These are phyloP conservation scores for Cricetomys ansorgei DNA, from an alignment of 2,113 vertebrate species.

Conservation along the genomic window DNA sequence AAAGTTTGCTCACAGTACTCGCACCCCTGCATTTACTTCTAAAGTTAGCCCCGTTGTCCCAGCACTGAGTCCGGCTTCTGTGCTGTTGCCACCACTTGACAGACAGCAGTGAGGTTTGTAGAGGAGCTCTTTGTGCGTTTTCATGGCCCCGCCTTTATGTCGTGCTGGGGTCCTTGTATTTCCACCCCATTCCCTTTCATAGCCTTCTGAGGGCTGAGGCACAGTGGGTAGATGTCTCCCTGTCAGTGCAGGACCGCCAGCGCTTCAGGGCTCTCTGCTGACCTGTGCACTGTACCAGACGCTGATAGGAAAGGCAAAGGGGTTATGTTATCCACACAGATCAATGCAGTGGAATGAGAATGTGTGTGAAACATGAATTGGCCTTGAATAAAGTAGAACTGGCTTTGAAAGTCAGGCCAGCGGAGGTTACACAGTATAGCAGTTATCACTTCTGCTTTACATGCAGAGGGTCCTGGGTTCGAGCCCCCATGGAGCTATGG, in stretches of 20 bases:
- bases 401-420: conserved; percentile 32
- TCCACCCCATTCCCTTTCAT: neutral
- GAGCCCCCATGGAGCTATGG: neutral
- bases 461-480: neutral
- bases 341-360: neutral
- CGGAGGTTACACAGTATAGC: neutral
- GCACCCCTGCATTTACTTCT: rapidly evolving
- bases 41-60: rapidly evolving
- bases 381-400: conserved; percentile 13
- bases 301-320: neutral
- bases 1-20: neutral
- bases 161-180: neutral
- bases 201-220: neutral
- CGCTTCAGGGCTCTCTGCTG: neutral
- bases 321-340: neutral
- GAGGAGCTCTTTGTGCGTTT: neutral
- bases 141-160: neutral
- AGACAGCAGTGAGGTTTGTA: neutral
- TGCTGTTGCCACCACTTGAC: neutral
- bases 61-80: too few species aligned
- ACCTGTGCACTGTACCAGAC: neutral
- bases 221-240: rapidly evolving
- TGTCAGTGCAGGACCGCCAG: neutral
- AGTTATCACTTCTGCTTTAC: neutral
- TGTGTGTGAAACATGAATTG: neutral